phyloP scores from a whole-genome alignment of 2,888 invertebrate species.

The Tipula helvola region DNA sequence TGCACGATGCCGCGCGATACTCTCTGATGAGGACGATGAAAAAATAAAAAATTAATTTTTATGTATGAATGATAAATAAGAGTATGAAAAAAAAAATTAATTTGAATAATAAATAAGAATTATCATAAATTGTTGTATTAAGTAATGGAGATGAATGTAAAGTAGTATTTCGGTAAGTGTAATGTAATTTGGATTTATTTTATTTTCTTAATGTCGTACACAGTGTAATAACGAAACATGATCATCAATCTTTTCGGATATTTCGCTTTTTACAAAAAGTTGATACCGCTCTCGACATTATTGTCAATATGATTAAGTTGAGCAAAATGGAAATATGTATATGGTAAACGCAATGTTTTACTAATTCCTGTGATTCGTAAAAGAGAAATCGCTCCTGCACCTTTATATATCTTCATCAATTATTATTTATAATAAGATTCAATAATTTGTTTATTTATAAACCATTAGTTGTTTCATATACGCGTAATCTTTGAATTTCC shows the following conservation, averaged over 20 bases:
- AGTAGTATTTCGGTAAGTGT: slow-evolving; percentile 4
- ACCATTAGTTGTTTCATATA: no score
- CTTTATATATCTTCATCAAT: no score
- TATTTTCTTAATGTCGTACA: not conserved
- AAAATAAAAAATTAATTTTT: not conserved
- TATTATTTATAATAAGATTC: no score
- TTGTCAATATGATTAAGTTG: not conserved
- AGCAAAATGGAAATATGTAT: not conserved
- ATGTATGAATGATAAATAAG: not conserved
- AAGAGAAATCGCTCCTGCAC: no score
- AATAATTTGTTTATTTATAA: no score
- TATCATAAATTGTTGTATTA: not conserved
- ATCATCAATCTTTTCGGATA: not conserved
- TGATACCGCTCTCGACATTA: not conserved
- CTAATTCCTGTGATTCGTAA: no score
- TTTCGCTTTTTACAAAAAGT: not conserved
- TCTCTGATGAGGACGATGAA: not conserved
- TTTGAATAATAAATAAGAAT: slow-evolving; percentile 4
- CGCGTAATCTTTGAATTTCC: no score
- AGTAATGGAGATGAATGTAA: slow-evolving; percentile 4
- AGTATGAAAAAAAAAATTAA: not conserved
- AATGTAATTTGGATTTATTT: not conserved
- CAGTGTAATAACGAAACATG: not conserved
- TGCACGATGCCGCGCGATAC: not conserved
- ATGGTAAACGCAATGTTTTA: no score